Evolutionary conservation across 1,140 invertebrate genomes (phyloP).

Genomic region (Euglossa dilemma): DNA sequence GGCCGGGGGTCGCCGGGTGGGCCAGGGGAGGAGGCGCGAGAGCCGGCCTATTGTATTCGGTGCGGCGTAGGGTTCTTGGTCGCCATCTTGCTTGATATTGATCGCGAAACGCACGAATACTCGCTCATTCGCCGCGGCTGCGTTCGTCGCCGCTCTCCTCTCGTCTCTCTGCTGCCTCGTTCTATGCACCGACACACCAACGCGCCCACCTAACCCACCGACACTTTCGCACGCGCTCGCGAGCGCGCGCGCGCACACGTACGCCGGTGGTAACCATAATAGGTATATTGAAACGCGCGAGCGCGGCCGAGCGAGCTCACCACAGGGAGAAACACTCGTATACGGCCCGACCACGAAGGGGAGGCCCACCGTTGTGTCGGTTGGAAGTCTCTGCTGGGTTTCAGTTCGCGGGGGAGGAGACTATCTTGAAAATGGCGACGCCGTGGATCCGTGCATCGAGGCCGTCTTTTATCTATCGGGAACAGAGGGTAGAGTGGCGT

Average conservation of each 20-base stretch:
- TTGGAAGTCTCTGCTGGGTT: slow-evolving; percentile 41
- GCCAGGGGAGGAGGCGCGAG: slow-evolving; percentile 51
- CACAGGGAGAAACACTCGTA: slow-evolving; percentile 11
- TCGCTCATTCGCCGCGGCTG: slow-evolving; percentile 58
- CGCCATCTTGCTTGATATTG: slow-evolving; percentile 83
- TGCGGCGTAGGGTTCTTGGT: slow-evolving; percentile 77
- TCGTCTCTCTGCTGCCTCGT: background rate
- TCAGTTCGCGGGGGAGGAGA: slow-evolving; percentile 78
- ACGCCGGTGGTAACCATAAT: background rate
- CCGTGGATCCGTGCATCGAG: slow-evolving; percentile 40
- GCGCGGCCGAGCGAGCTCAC: background rate
- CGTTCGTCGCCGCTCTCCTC: slow-evolving; percentile 48
- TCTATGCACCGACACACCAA: background rate
- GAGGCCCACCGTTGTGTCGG: slow-evolving; percentile 45
- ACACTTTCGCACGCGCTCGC: background rate
- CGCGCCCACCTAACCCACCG: slow-evolving; percentile 17
- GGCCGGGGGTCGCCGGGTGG: slow-evolving; percentile 55
- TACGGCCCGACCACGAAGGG: slow-evolving; percentile 27
- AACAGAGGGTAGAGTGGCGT: slow-evolving; percentile 17
- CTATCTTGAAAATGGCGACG: slow-evolving; percentile 80
- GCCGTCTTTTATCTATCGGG: slow-evolving; percentile 60
- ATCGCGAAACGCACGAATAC: slow-evolving; percentile 81
- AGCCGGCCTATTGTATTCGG: slow-evolving; percentile 78
- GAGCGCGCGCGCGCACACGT: background rate
- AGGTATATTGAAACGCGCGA: background rate